Base-by-base conservation (phyloP, 2,888 invertebrate genomes). In the Hypercompe scribonia region DNA sequence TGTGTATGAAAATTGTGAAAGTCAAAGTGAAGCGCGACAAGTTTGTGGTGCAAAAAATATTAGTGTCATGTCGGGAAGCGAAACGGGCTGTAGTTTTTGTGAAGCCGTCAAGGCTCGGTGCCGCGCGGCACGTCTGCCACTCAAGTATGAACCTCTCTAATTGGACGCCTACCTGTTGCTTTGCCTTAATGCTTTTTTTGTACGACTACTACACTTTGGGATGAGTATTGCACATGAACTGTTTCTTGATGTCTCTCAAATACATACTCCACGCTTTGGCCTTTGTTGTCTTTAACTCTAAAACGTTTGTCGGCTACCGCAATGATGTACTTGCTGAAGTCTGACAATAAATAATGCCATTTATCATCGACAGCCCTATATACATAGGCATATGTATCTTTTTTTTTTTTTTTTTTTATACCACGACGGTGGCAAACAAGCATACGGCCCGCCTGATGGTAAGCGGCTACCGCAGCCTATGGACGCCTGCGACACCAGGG, bases 131-230 rank as follows among this genome's bases (percentile, higher is more conserved):
- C 91, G 89, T 88, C 91, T 88, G 80, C 91, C 90, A 90, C 92
- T 94, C 91, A 90, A 92, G 91, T 89, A 89, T 90, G 91, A 89
- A 90, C 89, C 89, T 84, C 93, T 92, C 94, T 95, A 95, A 95
- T 95, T 95, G 95, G 95, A 93, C 90, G 91, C 92, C 93, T 94
- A 95, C 95, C 95, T 95, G 95, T 95, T 95, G 95, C 93, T 89
- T 89, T 88, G 85, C 87, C 91, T 92, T 90, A 90, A 89, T 88
- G 88, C 91, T 92, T 93, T 92, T 93, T 92, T 90, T 87, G 81
- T 86, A 88, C 83, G 91, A 91, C 90, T 87, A 91, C 90, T 87
- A 90, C 89, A 87, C 88, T 89, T 86, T 76, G 86, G 87, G 91
- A 91, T 89, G 90, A 92, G 90, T 89, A 86, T 89, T 90, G 87